Percentiles rank a stretch among this genome's conserved stretches.
phyloP scores from a whole-genome alignment of 1,140 invertebrate species.

The Paraescarpia echinospica region DNA sequence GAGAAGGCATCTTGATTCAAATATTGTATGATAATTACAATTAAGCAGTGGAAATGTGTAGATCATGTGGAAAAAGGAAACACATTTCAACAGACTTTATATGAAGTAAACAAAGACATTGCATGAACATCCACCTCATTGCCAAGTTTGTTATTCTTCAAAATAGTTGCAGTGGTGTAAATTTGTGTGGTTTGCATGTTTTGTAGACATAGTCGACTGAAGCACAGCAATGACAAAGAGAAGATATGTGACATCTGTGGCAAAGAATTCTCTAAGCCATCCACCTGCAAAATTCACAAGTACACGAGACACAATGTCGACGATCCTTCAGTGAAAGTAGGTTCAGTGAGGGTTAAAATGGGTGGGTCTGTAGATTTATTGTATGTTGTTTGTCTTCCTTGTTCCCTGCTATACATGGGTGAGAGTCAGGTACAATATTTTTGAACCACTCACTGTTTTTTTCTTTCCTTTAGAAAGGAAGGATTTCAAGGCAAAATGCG shows the following conservation, averaged over 20 bases:
- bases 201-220: conserved; percentile 15
- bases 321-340: no score
- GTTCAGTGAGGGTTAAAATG: no score
- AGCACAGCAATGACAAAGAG: conserved; percentile 20
- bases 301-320: no score
- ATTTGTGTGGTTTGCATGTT: not conserved
- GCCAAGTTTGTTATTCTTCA: not conserved
- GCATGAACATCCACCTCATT: not conserved
- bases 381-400: no score
- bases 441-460: no score
- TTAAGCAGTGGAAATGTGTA: not conserved
- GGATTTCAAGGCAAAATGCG: no score
- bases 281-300: not conserved
- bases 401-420: no score
- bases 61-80: not conserved
- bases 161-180: not conserved
- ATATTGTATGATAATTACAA: not conserved
- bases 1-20: not conserved
- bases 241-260: conserved; percentile 21
- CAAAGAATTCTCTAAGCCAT: conserved; percentile 30
- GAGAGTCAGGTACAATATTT: no score
- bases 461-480: no score
- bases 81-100: no score
- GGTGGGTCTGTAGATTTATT: no score
- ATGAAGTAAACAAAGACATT: not conserved